Percentiles rank a stretch among this genome's conserved stretches.
Evolutionary conservation across 2,113 vertebrate genomes (phyloP).

Genomic region (Leucosticte australis): DNA sequence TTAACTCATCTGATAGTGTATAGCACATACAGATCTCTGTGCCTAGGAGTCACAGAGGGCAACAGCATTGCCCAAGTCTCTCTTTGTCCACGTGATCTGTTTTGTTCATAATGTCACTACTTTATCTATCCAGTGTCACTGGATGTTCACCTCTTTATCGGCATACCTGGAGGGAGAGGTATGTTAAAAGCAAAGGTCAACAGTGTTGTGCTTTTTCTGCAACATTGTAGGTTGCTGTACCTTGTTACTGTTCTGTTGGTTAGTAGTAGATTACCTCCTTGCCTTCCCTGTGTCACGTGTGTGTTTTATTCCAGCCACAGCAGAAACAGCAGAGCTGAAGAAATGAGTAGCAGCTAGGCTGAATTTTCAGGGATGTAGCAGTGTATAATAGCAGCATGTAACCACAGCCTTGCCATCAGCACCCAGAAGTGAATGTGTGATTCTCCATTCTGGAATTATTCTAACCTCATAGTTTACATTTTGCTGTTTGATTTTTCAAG

Average conservation of each 20-base stretch:
- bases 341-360: not conserved
- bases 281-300: accelerated
- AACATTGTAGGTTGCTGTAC: not conserved
- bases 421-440: not conserved
- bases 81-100: not conserved
- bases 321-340: not conserved
- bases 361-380: not conserved
- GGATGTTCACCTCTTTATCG: not conserved
- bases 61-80: not conserved
- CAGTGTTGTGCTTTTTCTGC: not conserved
- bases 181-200: not conserved
- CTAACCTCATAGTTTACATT: not conserved
- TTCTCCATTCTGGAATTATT: not conserved
- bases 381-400: not conserved
- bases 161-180: not conserved
- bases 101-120: not conserved
- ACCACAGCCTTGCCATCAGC: not conserved
- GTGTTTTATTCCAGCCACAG: not conserved
- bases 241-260: not conserved
- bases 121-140: not conserved
- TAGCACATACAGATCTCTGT: not conserved
- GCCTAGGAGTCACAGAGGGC: not conserved
- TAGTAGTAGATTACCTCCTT: not conserved
- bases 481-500: slow-evolving; percentile 4
- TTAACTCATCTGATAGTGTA: not conserved